Evolutionary conservation across 2,888 invertebrate genomes (phyloP).

Genomic region (Cheilosia impressa): DNA sequence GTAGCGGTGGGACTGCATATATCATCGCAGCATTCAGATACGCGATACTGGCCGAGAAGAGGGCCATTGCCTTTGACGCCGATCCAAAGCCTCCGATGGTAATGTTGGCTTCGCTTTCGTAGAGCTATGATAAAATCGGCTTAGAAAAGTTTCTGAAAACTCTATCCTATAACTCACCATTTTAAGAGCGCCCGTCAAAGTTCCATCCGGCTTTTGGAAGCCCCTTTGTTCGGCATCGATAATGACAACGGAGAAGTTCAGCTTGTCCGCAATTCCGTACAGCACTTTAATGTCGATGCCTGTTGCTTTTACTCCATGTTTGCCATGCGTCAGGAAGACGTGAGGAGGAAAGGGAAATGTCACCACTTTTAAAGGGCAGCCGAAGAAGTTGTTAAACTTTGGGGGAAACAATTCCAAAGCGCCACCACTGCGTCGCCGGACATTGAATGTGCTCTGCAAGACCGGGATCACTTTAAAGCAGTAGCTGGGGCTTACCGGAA

Average conservation of each 20-base stretch:
- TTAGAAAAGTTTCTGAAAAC: neutral
- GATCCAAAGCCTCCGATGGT: slow-evolving; percentile 58
- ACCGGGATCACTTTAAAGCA: slow-evolving; percentile 57
- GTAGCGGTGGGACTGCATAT: slow-evolving; percentile 56
- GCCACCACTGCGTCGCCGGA: neutral
- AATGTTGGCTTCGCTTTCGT: slow-evolving; percentile 42
- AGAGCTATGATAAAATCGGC: slow-evolving; percentile 11
- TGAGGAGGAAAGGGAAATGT: slow-evolving; percentile 56
- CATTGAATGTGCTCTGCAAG: slow-evolving; percentile 32
- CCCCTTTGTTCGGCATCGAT: slow-evolving; percentile 75
- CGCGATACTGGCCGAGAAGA: slow-evolving; percentile 43
- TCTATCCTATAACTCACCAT: slow-evolving; percentile 76
- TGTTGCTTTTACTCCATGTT: neutral
- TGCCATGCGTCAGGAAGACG: slow-evolving; percentile 16
- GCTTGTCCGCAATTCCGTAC: slow-evolving; percentile 33
- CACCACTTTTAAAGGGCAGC: slow-evolving; percentile 41
- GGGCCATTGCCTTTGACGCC: slow-evolving; percentile 35
- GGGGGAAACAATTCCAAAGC: slow-evolving; percentile 40
- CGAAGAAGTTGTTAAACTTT: slow-evolving; percentile 51
- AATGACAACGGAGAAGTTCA: slow-evolving; percentile 35
- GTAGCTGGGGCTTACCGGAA: slow-evolving; percentile 30
- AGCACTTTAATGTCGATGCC: slow-evolving; percentile 52
- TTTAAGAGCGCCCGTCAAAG: slow-evolving; percentile 79
- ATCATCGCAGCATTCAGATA: slow-evolving; percentile 47
- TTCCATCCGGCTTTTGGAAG: slow-evolving; percentile 78